A percentile compares a stretch with the other conserved stretches of the same genome.
Conservation (phyloP, 2,113 vertebrate species). For the Penelope pileata region DNA sequence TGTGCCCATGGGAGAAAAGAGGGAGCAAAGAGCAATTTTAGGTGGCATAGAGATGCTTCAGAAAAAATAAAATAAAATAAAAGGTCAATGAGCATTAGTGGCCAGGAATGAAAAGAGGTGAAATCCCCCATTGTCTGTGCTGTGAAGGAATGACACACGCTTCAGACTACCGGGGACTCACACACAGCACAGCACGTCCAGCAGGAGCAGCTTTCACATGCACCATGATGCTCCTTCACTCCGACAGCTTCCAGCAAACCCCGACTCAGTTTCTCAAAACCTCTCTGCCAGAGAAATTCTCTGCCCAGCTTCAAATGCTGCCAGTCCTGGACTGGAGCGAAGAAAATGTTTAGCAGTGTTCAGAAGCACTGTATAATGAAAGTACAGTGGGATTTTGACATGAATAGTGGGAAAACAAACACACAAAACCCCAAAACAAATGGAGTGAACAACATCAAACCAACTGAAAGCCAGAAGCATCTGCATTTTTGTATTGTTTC, state of each 20-base stretch:
- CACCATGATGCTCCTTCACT: not conserved
- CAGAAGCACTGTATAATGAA: not conserved
- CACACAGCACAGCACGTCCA: not conserved
- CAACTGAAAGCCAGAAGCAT: not conserved
- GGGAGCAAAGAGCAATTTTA: not conserved
- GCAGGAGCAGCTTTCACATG: not conserved
- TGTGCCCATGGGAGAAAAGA: not conserved
- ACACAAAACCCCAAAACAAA: not conserved
- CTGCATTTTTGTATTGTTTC: not conserved
- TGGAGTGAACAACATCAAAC: not conserved
- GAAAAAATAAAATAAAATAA: no score
- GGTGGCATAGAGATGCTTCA: not conserved
- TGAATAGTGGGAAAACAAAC: not conserved
- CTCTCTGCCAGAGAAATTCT: not conserved
- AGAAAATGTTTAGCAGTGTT: not conserved
- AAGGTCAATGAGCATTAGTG: not conserved
- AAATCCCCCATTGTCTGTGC: not conserved
- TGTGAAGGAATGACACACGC: not conserved
- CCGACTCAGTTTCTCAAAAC: not conserved
- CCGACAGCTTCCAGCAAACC: not conserved
- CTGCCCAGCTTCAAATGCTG: not conserved
- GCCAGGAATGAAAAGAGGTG: not conserved
- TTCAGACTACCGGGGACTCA: not conserved
- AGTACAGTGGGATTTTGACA: not conserved
- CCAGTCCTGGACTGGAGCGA: not conserved